Percentiles rank a stretch among this genome's conserved stretches.
Conservation (phyloP, 2,113 vertebrate species). For the Mesocricetus auratus region DNA sequence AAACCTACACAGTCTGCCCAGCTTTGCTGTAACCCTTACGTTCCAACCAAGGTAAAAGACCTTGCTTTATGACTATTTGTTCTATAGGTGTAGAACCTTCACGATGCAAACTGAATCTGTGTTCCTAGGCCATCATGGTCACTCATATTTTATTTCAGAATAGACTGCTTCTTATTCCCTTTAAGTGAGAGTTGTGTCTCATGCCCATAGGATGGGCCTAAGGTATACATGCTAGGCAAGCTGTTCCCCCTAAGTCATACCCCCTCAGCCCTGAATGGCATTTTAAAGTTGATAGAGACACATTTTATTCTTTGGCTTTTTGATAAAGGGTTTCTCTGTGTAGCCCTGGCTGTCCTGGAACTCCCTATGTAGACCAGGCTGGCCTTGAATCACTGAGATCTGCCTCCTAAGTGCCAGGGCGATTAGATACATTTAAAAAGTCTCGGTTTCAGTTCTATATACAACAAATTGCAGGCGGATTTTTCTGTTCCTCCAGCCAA, state of each 20-base stretch:
- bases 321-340: neutral
- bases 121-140: neutral
- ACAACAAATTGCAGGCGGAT: too few species aligned
- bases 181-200: neutral
- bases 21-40: neutral
- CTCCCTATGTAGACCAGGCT: neutral
- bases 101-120: neutral
- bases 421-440: neutral
- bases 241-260: neutral
- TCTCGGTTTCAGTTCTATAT: too few species aligned
- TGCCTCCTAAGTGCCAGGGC: neutral
- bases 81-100: neutral
- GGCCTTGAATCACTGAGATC: neutral
- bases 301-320: neutral
- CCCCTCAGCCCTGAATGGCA: neutral
- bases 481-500: too few species aligned
- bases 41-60: neutral
- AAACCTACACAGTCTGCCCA: neutral
- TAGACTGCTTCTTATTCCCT: neutral
- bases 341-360: neutral
- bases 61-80: neutral
- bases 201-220: neutral
- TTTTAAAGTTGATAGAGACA: constrained; percentile 10
- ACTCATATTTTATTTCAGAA: neutral
- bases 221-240: neutral